These are phyloP conservation scores for Arctocebus calabarensis DNA, from an alignment of 2,797 vertebrate genomes.

Conservation along the genomic window DNA sequence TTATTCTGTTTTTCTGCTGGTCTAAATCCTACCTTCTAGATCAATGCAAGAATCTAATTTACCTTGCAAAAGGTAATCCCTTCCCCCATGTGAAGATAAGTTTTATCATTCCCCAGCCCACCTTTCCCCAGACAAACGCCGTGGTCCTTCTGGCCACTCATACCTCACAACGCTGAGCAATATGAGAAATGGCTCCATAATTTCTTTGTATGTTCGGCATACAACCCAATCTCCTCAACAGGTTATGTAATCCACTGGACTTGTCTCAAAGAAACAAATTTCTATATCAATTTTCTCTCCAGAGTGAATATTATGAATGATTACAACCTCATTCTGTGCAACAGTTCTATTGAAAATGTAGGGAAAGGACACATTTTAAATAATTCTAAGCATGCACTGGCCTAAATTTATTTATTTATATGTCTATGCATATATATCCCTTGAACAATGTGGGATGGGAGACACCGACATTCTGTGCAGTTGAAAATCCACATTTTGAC, in stretches of 20 bases:
- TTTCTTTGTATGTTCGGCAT: background rate
- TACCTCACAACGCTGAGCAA: background rate
- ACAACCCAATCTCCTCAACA: background rate
- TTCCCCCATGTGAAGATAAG: background rate
- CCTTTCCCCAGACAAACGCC: rapidly evolving
- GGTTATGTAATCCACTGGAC: background rate
- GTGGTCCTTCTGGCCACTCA: rapidly evolving
- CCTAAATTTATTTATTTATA: background rate
- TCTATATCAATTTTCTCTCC: slow-evolving; percentile 22
- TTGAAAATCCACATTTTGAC: background rate
- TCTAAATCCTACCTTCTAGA: background rate
- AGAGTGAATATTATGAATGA: background rate
- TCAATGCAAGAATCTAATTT: background rate
- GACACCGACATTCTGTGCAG: background rate
- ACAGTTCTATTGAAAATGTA: background rate
- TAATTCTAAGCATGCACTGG: background rate
- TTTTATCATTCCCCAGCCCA: background rate
- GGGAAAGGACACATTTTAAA: background rate
- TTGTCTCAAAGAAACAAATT: slow-evolving; percentile 16
- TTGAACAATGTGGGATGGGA: background rate
- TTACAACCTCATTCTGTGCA: background rate
- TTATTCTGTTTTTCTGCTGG: background rate
- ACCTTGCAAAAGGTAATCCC: background rate
- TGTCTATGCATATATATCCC: background rate
- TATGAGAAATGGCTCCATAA: background rate